Evolutionary conservation across 35 echinoderm and acorn worm species (phyloP).

Genomic region (Hemicentrotus pulcherrimus): DNA sequence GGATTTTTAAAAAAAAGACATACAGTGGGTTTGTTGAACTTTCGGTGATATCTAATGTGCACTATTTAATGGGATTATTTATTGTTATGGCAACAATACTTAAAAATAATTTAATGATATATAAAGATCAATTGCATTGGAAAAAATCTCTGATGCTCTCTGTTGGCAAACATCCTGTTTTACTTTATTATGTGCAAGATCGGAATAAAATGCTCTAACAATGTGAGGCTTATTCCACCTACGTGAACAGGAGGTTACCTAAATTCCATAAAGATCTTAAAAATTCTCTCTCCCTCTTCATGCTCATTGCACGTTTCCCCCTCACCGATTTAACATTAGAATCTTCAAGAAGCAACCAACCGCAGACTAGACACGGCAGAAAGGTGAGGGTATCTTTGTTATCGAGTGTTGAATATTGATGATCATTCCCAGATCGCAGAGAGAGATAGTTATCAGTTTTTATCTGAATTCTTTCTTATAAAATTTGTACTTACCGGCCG

Average conservation of each 20-base stretch:
- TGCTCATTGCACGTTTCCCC: neutral
- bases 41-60: too few species aligned
- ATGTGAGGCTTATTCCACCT: neutral
- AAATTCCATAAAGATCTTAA: neutral
- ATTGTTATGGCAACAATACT: too few species aligned
- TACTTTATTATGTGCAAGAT: neutral
- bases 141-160: too few species aligned
- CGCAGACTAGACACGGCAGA: neutral
- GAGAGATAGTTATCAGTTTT: neutral
- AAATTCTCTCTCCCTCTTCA: neutral
- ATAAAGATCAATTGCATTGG: too few species aligned
- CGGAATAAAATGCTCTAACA: neutral
- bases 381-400: neutral
- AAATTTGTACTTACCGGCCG: neutral
- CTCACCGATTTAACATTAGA: neutral
- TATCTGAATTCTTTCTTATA: neutral
- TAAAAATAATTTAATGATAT: too few species aligned
- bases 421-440: neutral
- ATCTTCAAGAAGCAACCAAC: neutral
- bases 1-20: too few species aligned
- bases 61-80: too few species aligned
- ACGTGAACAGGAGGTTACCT: neutral
- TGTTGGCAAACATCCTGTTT: neutral
- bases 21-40: too few species aligned
- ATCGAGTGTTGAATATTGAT: neutral